Percentiles rank a stretch among this genome's conserved stretches.
These are phyloP conservation scores for Lindbergichthys nudifrons DNA, from an alignment of 2,797 vertebrate genomes.

Conservation along the genomic window DNA sequence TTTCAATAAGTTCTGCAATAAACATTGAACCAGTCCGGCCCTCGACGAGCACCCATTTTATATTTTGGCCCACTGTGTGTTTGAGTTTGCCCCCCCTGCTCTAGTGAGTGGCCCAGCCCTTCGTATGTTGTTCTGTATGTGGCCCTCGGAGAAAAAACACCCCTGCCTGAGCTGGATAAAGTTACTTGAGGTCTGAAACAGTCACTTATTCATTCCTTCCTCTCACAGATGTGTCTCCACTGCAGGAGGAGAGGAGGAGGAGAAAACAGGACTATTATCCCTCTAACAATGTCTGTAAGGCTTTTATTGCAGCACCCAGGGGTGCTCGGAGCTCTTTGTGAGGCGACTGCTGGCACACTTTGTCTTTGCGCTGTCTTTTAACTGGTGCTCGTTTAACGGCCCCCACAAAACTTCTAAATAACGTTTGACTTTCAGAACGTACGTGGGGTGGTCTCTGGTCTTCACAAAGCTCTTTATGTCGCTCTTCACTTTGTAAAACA, in stretches of 20 bases:
- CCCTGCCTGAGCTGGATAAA: no score
- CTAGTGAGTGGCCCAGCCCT: no score
- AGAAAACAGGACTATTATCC: conserved; percentile 59
- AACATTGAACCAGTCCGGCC: no score
- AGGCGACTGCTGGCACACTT: conserved; percentile 67
- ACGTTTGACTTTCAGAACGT: conserved; percentile 35
- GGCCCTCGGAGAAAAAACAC: no score
- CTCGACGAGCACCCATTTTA: no score
- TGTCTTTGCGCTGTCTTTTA: conserved; percentile 51
- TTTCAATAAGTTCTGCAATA: no score
- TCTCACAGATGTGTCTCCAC: conserved; percentile 76
- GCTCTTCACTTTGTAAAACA: conserved; percentile 12
- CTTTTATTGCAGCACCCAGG: conserved; percentile 66
- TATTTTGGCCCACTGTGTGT: no score
- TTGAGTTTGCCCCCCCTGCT: no score
- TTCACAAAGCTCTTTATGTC: conserved; percentile 23
- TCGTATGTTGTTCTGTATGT: no score
- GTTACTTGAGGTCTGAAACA: neutral
- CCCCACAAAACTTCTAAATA: conserved; percentile 19
- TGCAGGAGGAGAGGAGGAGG: conserved; percentile 65
- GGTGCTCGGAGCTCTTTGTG: conserved; percentile 67
- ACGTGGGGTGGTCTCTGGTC: conserved; percentile 55
- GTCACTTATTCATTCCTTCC: no score
- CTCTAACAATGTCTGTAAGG: conserved; percentile 37
- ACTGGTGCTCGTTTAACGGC: conserved; percentile 32